Percentiles rank a stretch among this genome's conserved stretches.
Conservation (phyloP, 2,888 invertebrate genomes). For the Apomyelois bistriatella region DNA sequence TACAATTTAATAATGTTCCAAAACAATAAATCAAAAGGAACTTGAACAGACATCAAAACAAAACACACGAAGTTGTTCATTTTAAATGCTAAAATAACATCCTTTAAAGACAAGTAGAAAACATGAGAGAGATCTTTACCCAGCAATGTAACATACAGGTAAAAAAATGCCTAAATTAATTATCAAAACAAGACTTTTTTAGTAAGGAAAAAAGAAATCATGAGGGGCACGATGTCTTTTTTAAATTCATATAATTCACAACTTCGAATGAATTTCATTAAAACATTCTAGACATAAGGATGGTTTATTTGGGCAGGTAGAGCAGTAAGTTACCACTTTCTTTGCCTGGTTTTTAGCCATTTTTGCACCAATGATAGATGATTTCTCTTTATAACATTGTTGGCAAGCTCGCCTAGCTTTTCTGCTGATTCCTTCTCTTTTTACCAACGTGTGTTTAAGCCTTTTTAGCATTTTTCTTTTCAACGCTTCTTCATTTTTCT, state of each 20-base stretch:
- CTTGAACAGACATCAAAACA: neutral
- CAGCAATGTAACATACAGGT: neutral
- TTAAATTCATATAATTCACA: neutral
- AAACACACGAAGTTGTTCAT: neutral
- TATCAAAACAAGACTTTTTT: neutral
- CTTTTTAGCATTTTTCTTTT: constrained; percentile 1
- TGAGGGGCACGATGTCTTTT: neutral
- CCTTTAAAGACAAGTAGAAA: neutral
- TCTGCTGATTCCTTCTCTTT: constrained; percentile 7
- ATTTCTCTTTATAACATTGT: constrained; percentile 12
- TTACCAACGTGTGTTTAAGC: constrained; percentile 2
- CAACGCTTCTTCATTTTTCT: neutral
- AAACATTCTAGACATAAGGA: constrained; percentile 8
- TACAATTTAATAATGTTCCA: neutral
- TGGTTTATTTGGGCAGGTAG: constrained; percentile 5
- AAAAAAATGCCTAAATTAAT: neutral
- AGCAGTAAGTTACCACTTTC: constrained; percentile 14
- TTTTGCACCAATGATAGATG: neutral
- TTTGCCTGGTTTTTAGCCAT: constrained; percentile 13
- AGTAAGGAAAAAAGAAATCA: neutral
- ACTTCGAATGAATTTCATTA: constrained; percentile 1
- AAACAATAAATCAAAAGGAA: constrained; percentile 1
- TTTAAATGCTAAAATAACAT: constrained; percentile 3
- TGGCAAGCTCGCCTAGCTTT: constrained; percentile 9
- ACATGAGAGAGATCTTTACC: neutral